Conservation (phyloP, 2,888 invertebrate species). For the Leptinotarsa tumamoca region DNA sequence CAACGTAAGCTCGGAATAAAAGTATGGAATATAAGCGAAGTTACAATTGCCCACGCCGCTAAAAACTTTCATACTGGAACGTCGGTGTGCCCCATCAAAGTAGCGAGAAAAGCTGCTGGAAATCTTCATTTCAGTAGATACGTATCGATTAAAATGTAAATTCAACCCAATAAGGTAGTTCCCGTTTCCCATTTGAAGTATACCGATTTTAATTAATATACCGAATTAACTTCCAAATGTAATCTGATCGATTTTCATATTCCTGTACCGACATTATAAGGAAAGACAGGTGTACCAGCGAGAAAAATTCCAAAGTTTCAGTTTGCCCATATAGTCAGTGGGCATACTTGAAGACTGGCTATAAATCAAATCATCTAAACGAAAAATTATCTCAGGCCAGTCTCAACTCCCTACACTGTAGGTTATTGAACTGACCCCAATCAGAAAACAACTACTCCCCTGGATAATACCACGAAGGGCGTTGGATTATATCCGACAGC, state of each 20-base stretch:
- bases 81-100: constrained; percentile 48
- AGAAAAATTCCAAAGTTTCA: no score
- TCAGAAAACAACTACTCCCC: no score
- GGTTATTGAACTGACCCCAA: no score
- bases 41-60: constrained; percentile 52
- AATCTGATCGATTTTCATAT: constrained; percentile 18
- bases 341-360: no score
- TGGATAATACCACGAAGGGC: no score
- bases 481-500: no score
- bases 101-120: constrained; percentile 54
- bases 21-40: constrained; percentile 52
- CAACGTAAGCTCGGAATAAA: constrained; percentile 48
- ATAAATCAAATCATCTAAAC: no score
- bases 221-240: constrained; percentile 26
- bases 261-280: neutral
- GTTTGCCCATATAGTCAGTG: no score
- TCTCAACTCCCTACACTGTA: no score
- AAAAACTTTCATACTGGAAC: constrained; percentile 52
- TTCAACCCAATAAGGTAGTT: constrained; percentile 53
- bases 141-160: constrained; percentile 58
- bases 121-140: constrained; percentile 55
- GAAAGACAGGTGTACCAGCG: no score
- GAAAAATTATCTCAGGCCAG: no score
- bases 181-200: constrained; percentile 49
- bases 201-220: constrained; percentile 56